Conservation (phyloP, 1,140 invertebrate species). For the Paracyclopina nana region DNA sequence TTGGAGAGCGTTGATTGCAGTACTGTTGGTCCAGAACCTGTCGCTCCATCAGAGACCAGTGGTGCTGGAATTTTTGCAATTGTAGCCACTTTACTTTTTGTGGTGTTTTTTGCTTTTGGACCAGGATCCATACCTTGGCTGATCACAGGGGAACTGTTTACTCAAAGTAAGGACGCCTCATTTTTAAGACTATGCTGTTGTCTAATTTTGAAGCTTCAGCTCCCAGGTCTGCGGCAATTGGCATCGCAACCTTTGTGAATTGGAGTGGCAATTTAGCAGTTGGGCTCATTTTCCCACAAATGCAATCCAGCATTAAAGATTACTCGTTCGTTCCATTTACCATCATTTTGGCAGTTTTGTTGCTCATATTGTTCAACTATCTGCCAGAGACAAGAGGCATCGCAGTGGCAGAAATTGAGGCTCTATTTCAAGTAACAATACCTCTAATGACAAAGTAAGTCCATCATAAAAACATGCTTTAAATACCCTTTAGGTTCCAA, state of each 20-base stretch:
- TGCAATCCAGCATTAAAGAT: slow-evolving; percentile 34
- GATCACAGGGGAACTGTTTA: slow-evolving; percentile 94
- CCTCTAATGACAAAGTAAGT: too few relatives aligned
- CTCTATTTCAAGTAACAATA: slow-evolving; percentile 1
- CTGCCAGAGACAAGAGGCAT: slow-evolving; percentile 4
- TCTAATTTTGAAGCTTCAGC: too few relatives aligned
- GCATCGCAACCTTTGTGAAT: slow-evolving; percentile 89
- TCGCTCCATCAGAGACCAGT: background rate
- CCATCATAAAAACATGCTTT: too few relatives aligned
- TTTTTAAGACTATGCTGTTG: too few relatives aligned
- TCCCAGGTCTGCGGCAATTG: slow-evolving; percentile 86
- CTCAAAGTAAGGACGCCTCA: slow-evolving; percentile 54
- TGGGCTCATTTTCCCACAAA: slow-evolving; percentile 76
- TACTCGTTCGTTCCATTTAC: slow-evolving; percentile 4
- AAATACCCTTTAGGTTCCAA: too few relatives aligned
- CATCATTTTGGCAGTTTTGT: background rate
- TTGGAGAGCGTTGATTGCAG: too few relatives aligned
- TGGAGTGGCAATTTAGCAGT: slow-evolving; percentile 96
- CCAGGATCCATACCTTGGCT: slow-evolving; percentile 96
- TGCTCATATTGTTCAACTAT: background rate
- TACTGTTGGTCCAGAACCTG: background rate
- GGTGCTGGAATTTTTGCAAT: slow-evolving; percentile 25
- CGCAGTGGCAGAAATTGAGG: slow-evolving; percentile 1
- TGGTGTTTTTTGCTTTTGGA: slow-evolving; percentile 90
- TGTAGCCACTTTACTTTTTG: slow-evolving; percentile 75